Evolutionary conservation across 2,888 invertebrate genomes (phyloP).

Genomic region (Drosophila suboccidentalis): DNA sequence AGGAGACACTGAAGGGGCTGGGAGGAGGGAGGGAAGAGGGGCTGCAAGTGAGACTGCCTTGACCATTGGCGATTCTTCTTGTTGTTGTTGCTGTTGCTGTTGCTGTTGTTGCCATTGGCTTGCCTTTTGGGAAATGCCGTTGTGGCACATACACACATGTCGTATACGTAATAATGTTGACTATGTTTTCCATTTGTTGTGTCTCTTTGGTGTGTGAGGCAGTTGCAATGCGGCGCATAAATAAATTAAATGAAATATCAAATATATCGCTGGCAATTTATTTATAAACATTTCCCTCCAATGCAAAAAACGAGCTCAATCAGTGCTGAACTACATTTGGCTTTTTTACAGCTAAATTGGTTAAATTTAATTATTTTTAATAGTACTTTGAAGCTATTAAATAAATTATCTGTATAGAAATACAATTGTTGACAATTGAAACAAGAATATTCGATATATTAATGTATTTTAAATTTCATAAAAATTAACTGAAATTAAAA

Average conservation of each 20-base stretch:
- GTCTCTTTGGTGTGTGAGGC: constrained; percentile 27
- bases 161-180: constrained; percentile 74
- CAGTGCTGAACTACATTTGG: constrained; percentile 5
- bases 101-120: constrained; percentile 43
- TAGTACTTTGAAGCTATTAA: neutral
- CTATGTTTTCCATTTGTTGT: constrained; percentile 50
- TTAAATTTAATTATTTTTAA: neutral
- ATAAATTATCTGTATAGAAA: neutral
- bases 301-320: constrained; percentile 21
- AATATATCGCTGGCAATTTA: constrained; percentile 68
- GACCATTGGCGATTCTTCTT: constrained; percentile 61
- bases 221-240: constrained; percentile 57
- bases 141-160: constrained; percentile 53
- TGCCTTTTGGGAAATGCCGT: constrained; percentile 74
- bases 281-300: constrained; percentile 65
- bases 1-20: neutral
- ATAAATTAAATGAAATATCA: constrained; percentile 67
- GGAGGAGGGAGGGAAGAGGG: neutral
- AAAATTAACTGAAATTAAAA: neutral
- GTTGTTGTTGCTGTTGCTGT: constrained; percentile 27
- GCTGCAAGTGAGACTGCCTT: constrained; percentile 63
- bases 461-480: neutral
- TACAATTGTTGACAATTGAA: neutral
- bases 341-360: neutral
- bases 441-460: neutral